Evolutionary conservation across 2,797 vertebrate genomes (phyloP).

Genomic region (Galagoides demidoff): DNA sequence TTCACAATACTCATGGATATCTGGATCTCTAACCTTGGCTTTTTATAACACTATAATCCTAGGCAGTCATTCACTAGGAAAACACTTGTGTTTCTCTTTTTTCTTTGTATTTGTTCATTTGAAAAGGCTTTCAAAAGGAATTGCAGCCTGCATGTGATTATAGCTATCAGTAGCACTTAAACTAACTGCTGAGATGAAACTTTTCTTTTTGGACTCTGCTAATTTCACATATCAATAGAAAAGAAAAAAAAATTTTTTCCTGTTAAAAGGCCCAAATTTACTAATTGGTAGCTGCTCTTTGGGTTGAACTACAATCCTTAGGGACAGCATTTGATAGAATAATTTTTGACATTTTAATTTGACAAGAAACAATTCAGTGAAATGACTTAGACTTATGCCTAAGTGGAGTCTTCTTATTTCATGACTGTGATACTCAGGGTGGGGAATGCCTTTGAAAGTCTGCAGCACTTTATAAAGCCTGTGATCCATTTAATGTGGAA

Average conservation of each 20-base stretch:
- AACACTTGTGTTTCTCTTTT: constrained; percentile 72
- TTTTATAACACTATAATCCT: constrained; percentile 67
- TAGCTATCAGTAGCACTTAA: constrained; percentile 78
- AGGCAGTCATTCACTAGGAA: constrained; percentile 65
- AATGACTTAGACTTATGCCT: constrained; percentile 72
- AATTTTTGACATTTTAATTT: constrained; percentile 85
- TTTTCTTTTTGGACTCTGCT: constrained; percentile 78
- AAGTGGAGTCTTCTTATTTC: constrained; percentile 66
- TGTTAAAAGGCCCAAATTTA: constrained; percentile 76
- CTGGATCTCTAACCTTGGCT: constrained; percentile 71
- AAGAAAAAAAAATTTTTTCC: constrained; percentile 55
- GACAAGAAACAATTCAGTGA: constrained; percentile 80
- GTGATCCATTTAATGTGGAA: constrained; percentile 28
- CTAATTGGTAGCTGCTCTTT: constrained; percentile 81
- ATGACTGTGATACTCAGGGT: constrained; percentile 19
- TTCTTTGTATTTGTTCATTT: constrained; percentile 78
- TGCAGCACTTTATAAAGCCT: constrained; percentile 70
- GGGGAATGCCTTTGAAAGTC: constrained; percentile 75
- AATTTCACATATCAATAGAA: constrained; percentile 75
- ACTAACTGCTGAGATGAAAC: constrained; percentile 74
- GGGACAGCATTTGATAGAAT: constrained; percentile 77
- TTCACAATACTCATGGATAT: constrained; percentile 44
- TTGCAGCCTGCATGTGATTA: constrained; percentile 69
- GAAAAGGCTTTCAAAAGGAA: constrained; percentile 74
- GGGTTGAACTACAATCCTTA: constrained; percentile 79